A percentile compares a stretch with the other conserved stretches of the same genome.
phyloP scores from a whole-genome alignment of 2,888 invertebrate species.

The Pristionchus exspectatus region DNA sequence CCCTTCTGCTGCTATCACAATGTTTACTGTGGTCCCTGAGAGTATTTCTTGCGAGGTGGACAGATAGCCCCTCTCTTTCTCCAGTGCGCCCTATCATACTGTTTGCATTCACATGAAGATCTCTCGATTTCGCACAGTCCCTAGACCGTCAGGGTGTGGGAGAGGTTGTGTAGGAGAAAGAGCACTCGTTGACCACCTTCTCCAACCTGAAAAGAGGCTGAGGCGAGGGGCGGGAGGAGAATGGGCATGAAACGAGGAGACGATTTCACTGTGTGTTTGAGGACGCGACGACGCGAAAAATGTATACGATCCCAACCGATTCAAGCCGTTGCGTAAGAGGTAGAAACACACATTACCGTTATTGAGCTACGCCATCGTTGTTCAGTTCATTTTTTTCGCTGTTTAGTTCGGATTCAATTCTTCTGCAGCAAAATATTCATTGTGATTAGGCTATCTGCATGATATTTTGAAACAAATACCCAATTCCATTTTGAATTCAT shows the following conservation, averaged over 20 bases:
- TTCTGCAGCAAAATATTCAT: too few relatives aligned
- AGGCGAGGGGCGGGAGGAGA: background rate
- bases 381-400: too few relatives aligned
- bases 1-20: background rate
- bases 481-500: too few relatives aligned
- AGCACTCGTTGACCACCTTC: background rate
- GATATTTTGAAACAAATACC: too few relatives aligned
- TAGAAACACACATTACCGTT: too few relatives aligned
- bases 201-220: constrained; percentile 36
- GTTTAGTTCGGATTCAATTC: too few relatives aligned
- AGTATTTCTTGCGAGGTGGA: constrained; percentile 21
- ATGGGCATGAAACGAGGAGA: constrained; percentile 38
- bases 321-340: background rate
- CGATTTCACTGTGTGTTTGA: too few relatives aligned
- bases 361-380: too few relatives aligned
- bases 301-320: background rate
- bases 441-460: too few relatives aligned
- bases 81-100: constrained; percentile 21
- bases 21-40: constrained; percentile 10
- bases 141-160: background rate
- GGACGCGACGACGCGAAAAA: background rate
- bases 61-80: background rate
- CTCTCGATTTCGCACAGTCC: background rate
- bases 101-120: background rate
- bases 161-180: background rate